Percentiles rank a stretch among this genome's conserved stretches.
Conservation (phyloP, 1,140 invertebrate genomes). For the Diabrotica undecimpunctata region DNA sequence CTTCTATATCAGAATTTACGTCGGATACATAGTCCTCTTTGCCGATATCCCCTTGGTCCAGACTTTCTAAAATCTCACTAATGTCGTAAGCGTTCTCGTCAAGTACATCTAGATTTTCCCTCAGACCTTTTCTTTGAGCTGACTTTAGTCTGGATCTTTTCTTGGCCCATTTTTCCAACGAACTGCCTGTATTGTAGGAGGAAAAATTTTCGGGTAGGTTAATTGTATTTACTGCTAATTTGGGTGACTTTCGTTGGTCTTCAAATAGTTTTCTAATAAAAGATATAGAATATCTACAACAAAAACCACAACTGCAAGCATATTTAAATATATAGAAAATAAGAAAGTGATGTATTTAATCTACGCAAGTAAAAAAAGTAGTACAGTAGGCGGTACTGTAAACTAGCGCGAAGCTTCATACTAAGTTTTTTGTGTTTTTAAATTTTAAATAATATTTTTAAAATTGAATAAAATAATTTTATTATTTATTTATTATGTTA, state of each 20-base stretch:
- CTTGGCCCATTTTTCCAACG: constrained; percentile 30
- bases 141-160: constrained; percentile 30
- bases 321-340: too few species aligned
- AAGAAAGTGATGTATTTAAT: too few species aligned
- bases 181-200: constrained; percentile 27
- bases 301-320: too few species aligned
- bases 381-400: too few species aligned
- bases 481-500: too few species aligned
- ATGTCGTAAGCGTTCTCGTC: constrained; percentile 23
- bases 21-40: constrained; percentile 3
- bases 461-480: too few species aligned
- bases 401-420: too few species aligned
- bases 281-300: constrained; percentile 5
- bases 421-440: too few species aligned
- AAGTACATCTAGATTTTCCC: background rate
- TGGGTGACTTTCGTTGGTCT: constrained; percentile 1
- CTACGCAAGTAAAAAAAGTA: too few species aligned
- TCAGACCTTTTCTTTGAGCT: background rate
- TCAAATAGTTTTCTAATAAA: background rate
- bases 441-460: too few species aligned
- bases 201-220: constrained; percentile 23
- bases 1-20: constrained; percentile 27
- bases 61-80: constrained; percentile 15
- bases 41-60: constrained; percentile 1
- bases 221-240: constrained; percentile 24